Evolutionary conservation across 2,113 vertebrate species (phyloP).

Genomic region (Psittacula cyanocephala): DNA sequence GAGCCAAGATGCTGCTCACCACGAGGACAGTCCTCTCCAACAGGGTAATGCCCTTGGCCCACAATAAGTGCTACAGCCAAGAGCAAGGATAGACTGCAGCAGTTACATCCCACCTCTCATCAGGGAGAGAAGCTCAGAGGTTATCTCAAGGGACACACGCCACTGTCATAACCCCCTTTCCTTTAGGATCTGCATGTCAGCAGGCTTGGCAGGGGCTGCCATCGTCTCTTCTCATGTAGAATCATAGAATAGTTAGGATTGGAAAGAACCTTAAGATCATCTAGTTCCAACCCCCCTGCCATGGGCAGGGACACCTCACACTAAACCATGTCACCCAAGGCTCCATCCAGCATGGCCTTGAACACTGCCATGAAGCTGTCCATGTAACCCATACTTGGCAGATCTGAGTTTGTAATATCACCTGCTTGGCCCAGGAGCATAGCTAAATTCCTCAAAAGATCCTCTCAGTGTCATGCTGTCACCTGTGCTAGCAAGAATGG

Average conservation of each 20-base stretch:
- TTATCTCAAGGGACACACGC: background rate
- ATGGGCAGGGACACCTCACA: too few species aligned
- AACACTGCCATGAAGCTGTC: background rate
- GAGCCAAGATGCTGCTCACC: background rate
- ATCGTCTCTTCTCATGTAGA: background rate
- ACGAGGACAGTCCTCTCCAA: background rate
- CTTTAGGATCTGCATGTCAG: background rate
- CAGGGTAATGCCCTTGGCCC: background rate
- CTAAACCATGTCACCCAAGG: background rate
- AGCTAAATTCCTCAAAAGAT: background rate
- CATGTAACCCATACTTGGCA: background rate
- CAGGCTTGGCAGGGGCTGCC: background rate
- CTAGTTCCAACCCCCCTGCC: too few species aligned
- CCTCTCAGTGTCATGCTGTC: background rate
- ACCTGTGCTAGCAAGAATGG: rapidly evolving
- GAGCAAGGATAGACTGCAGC: background rate
- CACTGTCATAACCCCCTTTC: background rate
- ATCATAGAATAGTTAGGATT: too few species aligned
- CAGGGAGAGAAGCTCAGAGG: background rate
- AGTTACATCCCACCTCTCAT: background rate
- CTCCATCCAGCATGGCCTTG: background rate
- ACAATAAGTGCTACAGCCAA: background rate
- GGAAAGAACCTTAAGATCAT: too few species aligned
- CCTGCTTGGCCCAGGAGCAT: rapidly evolving
- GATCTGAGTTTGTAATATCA: rapidly evolving